Conservation (phyloP, 2,888 invertebrate species). For the Diabrotica balteata region DNA sequence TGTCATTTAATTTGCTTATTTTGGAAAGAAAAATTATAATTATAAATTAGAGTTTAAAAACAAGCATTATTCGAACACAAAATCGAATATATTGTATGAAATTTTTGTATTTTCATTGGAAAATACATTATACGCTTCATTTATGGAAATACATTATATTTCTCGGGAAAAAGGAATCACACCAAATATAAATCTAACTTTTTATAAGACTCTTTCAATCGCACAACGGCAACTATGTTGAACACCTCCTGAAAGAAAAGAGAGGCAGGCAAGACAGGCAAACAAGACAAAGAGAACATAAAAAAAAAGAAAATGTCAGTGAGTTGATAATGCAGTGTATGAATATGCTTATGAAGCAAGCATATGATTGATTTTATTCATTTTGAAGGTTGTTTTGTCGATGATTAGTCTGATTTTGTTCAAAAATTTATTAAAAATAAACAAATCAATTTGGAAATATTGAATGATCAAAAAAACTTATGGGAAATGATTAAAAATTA, state of each 20-base stretch:
- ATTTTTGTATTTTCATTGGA: too few relatives aligned
- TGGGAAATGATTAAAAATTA: too few relatives aligned
- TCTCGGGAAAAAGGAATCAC: slow-evolving; percentile 9
- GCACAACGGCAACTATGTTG: background rate
- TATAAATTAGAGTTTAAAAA: too few relatives aligned
- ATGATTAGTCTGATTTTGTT: too few relatives aligned
- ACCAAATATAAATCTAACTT: slow-evolving; percentile 26
- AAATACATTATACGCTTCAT: background rate
- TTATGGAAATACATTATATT: slow-evolving; percentile 15
- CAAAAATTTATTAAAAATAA: too few relatives aligned
- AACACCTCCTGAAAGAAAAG: background rate
- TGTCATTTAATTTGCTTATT: too few relatives aligned
- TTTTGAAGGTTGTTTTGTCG: slow-evolving; percentile 18
- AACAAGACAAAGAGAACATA: slow-evolving; percentile 2
- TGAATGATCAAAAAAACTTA: too few relatives aligned
- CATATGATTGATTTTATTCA: slow-evolving; percentile 15
- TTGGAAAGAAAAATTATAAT: too few relatives aligned
- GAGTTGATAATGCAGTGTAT: slow-evolving; percentile 8
- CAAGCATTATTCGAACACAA: too few relatives aligned
- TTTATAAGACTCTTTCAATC: background rate
- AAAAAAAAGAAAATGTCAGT: slow-evolving; percentile 7
- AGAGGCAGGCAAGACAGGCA: slow-evolving; percentile 7
- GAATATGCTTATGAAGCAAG: slow-evolving; percentile 15
- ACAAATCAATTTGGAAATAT: too few relatives aligned
- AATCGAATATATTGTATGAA: too few relatives aligned